These are phyloP conservation scores for Seira ritae DNA, from an alignment of 2,888 invertebrate species.

Conservation along the genomic window DNA sequence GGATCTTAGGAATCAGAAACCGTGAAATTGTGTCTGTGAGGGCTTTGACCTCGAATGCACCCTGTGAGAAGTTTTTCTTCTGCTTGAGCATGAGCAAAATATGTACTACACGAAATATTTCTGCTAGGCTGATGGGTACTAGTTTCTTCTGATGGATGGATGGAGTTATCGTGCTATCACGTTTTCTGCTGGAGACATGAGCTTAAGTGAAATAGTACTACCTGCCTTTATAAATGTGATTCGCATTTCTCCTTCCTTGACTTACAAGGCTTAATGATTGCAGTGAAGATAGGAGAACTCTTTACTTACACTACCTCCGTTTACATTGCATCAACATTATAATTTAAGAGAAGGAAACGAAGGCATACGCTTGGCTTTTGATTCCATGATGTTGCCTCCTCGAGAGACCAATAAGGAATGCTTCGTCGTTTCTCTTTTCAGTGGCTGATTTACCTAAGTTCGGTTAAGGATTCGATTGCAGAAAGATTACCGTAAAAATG, in stretches of 20 bases:
- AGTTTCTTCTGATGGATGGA: no score
- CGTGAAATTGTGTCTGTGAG: constrained; percentile 65
- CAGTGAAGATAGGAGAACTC: no score
- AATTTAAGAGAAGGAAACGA: no score
- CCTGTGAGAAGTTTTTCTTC: constrained; percentile 58
- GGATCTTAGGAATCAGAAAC: constrained; percentile 46
- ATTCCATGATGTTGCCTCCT: neutral
- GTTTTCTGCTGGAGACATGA: constrained; percentile 58
- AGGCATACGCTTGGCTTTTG: no score
- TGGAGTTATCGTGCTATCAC: constrained; percentile 10
- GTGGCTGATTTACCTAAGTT: neutral
- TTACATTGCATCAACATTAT: no score
- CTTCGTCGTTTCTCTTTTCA: neutral
- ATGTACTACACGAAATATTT: neutral
- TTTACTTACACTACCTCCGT: no score
- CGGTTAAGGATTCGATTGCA: constrained; percentile 16
- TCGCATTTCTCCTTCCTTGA: no score
- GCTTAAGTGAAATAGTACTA: neutral
- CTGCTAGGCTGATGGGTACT: neutral
- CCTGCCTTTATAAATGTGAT: neutral
- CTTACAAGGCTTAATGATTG: no score
- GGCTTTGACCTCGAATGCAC: constrained; percentile 64
- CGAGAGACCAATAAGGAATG: neutral
- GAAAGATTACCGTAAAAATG: constrained; percentile 58
- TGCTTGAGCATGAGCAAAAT: no score